These are phyloP conservation scores for Baryphthengus martii DNA, from an alignment of 2,113 vertebrate genomes.

Conservation along the genomic window DNA sequence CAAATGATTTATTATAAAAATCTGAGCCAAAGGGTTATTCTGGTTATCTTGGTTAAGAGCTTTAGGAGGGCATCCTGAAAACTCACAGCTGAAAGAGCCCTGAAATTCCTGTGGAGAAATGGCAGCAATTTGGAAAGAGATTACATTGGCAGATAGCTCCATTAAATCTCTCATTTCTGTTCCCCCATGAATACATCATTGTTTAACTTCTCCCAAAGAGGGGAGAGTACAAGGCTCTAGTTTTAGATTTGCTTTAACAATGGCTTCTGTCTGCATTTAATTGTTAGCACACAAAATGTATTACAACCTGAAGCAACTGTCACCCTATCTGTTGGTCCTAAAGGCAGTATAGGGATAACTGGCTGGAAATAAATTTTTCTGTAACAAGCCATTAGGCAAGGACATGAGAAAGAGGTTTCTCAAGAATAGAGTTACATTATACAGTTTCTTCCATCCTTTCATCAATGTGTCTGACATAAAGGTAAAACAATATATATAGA, in stretches of 20 bases:
- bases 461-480: neutral
- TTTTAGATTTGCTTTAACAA: neutral
- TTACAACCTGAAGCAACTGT: neutral
- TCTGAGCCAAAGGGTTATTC: neutral
- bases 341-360: neutral
- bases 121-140: neutral
- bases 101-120: neutral
- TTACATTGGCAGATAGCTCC: neutral
- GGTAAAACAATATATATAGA: neutral
- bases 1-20: neutral
- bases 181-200: neutral
- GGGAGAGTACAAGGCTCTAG: neutral
- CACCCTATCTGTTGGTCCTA: neutral
- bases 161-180: neutral
- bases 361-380: neutral
- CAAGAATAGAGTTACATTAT: neutral
- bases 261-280: neutral
- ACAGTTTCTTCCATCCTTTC: neutral
- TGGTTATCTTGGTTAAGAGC: neutral
- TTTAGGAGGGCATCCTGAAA: neutral
- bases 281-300: neutral
- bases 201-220: neutral
- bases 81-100: neutral
- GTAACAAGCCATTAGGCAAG: neutral
- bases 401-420: neutral